These are phyloP conservation scores for Trichonephila clavipes DNA, from an alignment of 1,140 invertebrate species.

Conservation along the genomic window DNA sequence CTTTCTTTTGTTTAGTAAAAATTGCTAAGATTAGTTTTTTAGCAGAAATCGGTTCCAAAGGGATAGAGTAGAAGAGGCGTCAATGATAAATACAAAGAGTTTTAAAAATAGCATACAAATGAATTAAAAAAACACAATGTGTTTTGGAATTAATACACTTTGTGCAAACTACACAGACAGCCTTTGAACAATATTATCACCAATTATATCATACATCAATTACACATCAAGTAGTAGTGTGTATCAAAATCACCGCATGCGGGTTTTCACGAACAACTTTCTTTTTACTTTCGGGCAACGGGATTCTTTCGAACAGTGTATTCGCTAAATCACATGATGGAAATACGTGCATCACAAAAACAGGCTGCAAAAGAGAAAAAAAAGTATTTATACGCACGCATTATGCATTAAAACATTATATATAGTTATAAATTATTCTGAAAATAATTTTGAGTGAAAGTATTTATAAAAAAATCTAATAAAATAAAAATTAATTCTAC, in stretches of 20 bases:
- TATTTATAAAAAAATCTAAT: too few relatives aligned
- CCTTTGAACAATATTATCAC: conserved; percentile 68
- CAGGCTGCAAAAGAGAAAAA: conserved; percentile 86
- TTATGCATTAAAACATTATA: too few relatives aligned
- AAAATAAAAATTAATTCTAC: too few relatives aligned
- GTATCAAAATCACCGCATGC: conserved; percentile 96
- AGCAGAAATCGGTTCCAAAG: too few relatives aligned
- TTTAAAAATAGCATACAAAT: neutral
- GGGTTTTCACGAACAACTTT: conserved; percentile 93
- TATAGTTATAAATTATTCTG: too few relatives aligned
- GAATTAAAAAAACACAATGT: conserved; percentile 64
- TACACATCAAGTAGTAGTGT: conserved; percentile 85
- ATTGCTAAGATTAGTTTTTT: too few relatives aligned
- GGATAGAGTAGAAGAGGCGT: too few relatives aligned
- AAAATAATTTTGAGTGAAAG: too few relatives aligned
- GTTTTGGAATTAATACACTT: conserved; percentile 34
- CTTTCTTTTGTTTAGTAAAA: too few relatives aligned
- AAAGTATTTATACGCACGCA: too few relatives aligned
- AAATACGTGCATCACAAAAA: conserved; percentile 99
- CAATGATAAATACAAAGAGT: too few relatives aligned
- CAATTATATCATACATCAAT: neutral
- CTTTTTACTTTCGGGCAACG: conserved; percentile 89
- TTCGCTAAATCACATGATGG: conserved; percentile 98
- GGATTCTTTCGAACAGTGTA: conserved; percentile 92
- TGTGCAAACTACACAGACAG: conserved; percentile 47